Conservation (phyloP, 2,113 vertebrate species). For the Osmerus mordax region DNA sequence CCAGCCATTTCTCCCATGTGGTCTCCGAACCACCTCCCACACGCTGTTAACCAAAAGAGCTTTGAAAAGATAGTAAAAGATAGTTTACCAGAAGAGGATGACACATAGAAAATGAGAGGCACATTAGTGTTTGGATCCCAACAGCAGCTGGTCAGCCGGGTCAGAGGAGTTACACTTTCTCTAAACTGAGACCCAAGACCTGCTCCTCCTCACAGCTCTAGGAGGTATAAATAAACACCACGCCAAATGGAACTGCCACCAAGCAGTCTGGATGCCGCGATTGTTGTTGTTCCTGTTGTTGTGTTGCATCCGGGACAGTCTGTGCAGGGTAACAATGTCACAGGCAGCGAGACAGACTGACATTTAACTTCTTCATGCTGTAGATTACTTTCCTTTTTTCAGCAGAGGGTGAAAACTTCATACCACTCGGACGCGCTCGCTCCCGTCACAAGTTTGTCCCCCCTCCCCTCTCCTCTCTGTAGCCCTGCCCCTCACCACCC, state of each 20-base stretch:
- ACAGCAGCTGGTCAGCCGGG: slow-evolving; percentile 38
- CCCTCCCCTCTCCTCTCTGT: slow-evolving; percentile 34
- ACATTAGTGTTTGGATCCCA: slow-evolving; percentile 10
- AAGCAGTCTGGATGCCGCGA: not conserved
- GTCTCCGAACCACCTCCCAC: no score
- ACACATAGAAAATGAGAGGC: no score
- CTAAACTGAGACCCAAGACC: slow-evolving; percentile 43
- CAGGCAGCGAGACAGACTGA: not conserved
- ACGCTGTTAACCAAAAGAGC: no score
- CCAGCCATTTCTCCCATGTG: not conserved
- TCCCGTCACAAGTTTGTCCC: slow-evolving; percentile 26
- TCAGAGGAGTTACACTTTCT: slow-evolving; percentile 39
- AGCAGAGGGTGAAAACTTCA: not conserved
- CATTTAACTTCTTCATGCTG: not conserved
- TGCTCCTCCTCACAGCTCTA: slow-evolving; percentile 49
- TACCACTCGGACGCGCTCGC: slow-evolving; percentile 3
- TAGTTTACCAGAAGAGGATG: no score
- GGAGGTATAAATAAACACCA: slow-evolving; percentile 49
- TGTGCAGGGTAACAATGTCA: slow-evolving; percentile 1
- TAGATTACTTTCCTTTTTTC: not conserved
- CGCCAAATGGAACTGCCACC: not conserved
- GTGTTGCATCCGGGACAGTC: slow-evolving; percentile 17
- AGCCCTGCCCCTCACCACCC: slow-evolving; percentile 46
- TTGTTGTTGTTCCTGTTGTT: not conserved
- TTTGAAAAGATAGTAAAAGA: no score